Evolutionary conservation across 2,113 vertebrate species (phyloP).

Genomic region (Pterocles burchelli): DNA sequence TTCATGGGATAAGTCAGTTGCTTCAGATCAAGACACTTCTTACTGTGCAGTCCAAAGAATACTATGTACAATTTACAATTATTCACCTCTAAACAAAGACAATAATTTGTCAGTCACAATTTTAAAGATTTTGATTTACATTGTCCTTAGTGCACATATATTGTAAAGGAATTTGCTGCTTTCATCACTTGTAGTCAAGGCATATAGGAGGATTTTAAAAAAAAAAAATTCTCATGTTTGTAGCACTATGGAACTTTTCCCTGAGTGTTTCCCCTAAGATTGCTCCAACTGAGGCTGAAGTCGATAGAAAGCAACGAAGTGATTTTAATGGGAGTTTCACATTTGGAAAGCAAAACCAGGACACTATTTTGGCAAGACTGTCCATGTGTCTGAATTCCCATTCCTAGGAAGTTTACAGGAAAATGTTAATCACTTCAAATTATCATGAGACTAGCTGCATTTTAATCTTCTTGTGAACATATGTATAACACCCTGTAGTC

Average conservation of each 20-base stretch:
- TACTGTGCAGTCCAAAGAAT: not conserved
- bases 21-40: not conserved
- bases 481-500: not conserved
- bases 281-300: not conserved
- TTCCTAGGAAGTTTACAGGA: not conserved
- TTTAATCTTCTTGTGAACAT: not conserved
- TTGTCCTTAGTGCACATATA: not conserved
- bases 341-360: not conserved
- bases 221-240: not conserved
- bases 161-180: not conserved
- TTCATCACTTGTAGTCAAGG: not conserved
- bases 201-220: not conserved
- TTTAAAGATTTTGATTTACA: not conserved
- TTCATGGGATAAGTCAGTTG: not conserved
- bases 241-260: not conserved
- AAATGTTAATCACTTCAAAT: not conserved
- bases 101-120: not conserved
- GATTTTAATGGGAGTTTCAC: not conserved
- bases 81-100: not conserved
- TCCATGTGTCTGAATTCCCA: not conserved
- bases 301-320: not conserved
- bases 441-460: not conserved
- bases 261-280: not conserved
- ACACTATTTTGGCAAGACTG: not conserved
- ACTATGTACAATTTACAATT: not conserved